Evolutionary conservation across 2,113 vertebrate species (phyloP).

Genomic region (Dipodomys stephensi): DNA sequence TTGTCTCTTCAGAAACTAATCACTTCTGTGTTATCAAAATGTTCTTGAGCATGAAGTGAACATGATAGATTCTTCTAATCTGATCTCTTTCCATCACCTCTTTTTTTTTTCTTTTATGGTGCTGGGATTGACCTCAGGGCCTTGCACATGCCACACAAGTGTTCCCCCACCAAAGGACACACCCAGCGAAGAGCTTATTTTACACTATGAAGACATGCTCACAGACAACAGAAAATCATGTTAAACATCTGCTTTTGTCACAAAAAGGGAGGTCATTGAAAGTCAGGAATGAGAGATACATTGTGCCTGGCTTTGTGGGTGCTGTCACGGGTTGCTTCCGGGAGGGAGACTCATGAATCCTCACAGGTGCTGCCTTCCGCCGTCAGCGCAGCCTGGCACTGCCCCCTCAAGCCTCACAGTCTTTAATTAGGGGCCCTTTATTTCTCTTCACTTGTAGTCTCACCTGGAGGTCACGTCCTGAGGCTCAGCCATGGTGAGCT

Average conservation of each 20-base stretch:
- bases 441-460: conserved; percentile 71
- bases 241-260: background rate
- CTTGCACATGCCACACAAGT: background rate
- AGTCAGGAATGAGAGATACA: conserved; percentile 82
- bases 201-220: no score
- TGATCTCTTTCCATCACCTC: background rate
- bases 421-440: background rate
- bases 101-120: background rate
- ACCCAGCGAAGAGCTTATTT: background rate
- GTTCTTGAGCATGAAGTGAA: no score
- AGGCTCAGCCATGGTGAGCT: background rate
- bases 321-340: conserved; percentile 35
- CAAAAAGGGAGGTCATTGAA: no score
- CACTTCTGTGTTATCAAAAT: no score
- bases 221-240: background rate
- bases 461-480: background rate
- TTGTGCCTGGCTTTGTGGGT: conserved; percentile 81
- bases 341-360: conserved; percentile 82
- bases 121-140: background rate
- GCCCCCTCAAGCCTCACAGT: conserved; percentile 80
- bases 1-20: no score
- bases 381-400: conserved; percentile 87
- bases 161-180: background rate
- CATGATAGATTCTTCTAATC: no score
- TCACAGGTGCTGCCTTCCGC: conserved; percentile 84